Evolutionary conservation across 2,888 invertebrate species (phyloP), one percentile per base, ranked within the genome.

Genomic region (Aphrophora alni): DNA sequence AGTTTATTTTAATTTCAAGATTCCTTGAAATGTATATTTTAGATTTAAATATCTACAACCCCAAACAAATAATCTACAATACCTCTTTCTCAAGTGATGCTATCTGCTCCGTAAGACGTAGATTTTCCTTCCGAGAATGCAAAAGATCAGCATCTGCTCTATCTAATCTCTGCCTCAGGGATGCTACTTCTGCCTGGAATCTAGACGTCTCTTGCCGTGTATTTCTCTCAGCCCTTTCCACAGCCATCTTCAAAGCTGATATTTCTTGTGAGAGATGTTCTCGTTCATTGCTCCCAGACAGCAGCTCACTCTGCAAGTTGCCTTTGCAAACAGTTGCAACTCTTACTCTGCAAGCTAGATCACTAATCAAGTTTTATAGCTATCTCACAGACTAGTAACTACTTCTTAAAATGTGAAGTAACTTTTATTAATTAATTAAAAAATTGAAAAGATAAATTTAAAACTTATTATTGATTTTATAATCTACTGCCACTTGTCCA

Each of bases 51-150:
- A n/a, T n/a, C n/a, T n/a, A n/a, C n/a, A n/a, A n/a, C n/a, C n/a
- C n/a, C n/a, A n/a, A n/a, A n/a, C n/a, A n/a, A n/a, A n/a, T n/a
- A n/a, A n/a, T n/a, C n/a, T n/a, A n/a, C 33, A 33, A 28, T 87
- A 95, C 95, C 92, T 96, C 95, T 88, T 95, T 95, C 86, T 96
- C 95, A 84, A 95, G 88, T 80, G 92, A 93, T 3, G 95, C 92
- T 44, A 96, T 93, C 86, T 95, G 95, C 87, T 96, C 96, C 17
- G 92, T 91, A 12, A 96, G 90, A 72, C 95, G 91, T 44, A 95
- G 89, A 85, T 95, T 95, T 87, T 96, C 95, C 12, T 95, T 91
- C 72, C 95, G 92, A 24, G 95, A 93, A 85, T 95, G 95, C 38
- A 95, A 91, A 82, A 95, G 87, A 86, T 96, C 96, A 0, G 94